These are phyloP conservation scores for Melieria crassipennis DNA, from an alignment of 2,888 invertebrate genomes.

Conservation along the genomic window DNA sequence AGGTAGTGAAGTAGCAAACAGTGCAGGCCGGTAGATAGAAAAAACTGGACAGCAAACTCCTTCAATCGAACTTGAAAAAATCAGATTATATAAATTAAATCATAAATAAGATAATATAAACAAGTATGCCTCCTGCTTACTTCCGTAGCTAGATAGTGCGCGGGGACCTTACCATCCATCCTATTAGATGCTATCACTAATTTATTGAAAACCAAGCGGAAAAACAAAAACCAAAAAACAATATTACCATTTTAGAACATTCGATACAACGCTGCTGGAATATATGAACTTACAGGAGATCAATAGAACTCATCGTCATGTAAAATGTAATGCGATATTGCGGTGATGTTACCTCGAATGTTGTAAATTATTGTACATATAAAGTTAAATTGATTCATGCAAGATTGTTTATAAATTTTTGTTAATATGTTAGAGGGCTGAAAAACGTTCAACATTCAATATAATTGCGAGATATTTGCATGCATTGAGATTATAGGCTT, in stretches of 20 bases:
- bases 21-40: not conserved
- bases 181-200: not conserved
- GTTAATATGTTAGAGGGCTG: too few species aligned
- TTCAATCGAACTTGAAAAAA: not conserved
- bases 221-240: too few species aligned
- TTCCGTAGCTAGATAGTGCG: not conserved
- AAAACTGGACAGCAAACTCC: not conserved
- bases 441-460: too few species aligned
- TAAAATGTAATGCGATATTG: slow-evolving; percentile 13
- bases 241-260: not conserved
- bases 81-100: not conserved
- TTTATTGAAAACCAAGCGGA: not conserved
- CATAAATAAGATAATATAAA: not conserved
- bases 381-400: not conserved
- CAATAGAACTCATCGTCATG: not conserved
- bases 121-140: not conserved
- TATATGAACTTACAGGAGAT: not conserved
- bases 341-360: too few species aligned
- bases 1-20: slow-evolving; percentile 6
- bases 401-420: not conserved
- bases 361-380: not conserved
- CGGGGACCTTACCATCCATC: not conserved
- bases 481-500: too few species aligned
- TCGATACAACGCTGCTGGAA: slow-evolving; percentile 8
- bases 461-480: too few species aligned